Base-by-base conservation (phyloP, 2,888 invertebrate genomes). In the Acleris holmiana region DNA sequence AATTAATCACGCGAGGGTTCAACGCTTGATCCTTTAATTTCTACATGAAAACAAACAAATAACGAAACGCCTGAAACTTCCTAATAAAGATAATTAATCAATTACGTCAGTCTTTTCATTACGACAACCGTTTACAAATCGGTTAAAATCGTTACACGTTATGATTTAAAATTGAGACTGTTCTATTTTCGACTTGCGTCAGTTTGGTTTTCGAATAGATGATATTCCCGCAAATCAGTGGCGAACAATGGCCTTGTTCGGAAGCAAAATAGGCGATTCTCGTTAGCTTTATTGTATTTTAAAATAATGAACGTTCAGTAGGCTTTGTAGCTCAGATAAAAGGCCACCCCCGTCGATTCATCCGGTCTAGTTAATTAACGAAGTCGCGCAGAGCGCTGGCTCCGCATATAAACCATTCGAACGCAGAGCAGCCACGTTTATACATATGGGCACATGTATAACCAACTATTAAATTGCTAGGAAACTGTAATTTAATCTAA, bases 341-440 rank as follows among this genome's bases (percentile, higher is more conserved):
- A 80, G 75, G 73, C 70, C 72, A 79, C 80, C 82, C 29, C 77
- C 74, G 73, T 75, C 82, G 78, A 83, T 86, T 84, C 78, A 82
- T 83, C 79, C 88, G 83, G 84, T 85, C 85, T 83, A 86, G 76
- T 89, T 88, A 85, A 85, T 86, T 86, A 85, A 85, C 84, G 83
- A 83, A 78, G 75, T 77, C 78, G 78, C 70, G 70, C 68, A 66
- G 58, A 58, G 71, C 71, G 66, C 61, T 58, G 53, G 67, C 66
- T 71, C 71, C 68, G 69, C 72, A 69, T 67, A 65, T 44, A 57
- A 46, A 59, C 46, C 60, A 58, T 49, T 17, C 47, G 55, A 57
- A 55, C 64, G 58, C 57, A 67, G 64, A 64, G 5, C 25, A 18
- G 18, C 6, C 13, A 49, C 13, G 23, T 23, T 21, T 21, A 44